Base-by-base conservation (phyloP, 2,888 invertebrate species). In the Coenonympha glycerion region DNA sequence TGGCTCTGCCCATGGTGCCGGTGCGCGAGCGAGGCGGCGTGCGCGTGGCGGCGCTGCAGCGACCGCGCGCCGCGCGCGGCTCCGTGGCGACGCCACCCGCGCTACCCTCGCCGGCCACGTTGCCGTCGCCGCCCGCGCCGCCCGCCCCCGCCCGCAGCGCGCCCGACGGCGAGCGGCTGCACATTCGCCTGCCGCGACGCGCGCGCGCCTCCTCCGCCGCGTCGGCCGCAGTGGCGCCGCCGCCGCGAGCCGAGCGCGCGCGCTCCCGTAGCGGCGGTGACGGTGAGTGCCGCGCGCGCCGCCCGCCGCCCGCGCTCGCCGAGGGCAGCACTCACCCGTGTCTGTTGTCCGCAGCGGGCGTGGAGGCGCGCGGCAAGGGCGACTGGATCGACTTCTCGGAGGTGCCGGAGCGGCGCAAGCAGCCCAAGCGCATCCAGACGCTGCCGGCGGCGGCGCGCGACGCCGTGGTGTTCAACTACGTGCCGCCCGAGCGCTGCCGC, bases 351-450 rank as follows among this genome's bases (percentile, higher is more conserved):
- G 1, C 44, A 48, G 47, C 76, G 57, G 74, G 52, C 21, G 58
- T 60, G 28, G 80, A 77, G 53, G 53, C 63, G 9, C 72, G 74
- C 13, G 57, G 67, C 28, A 81, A 79, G 59, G 48, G 71, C 8
- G 92, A 93, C 62, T 95, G 95, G 95, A 93, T 95, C 55, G 94
- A 95, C 75, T 95, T 95, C 71, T 93, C 94, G 70, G 95, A 95
- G 67, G 92, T 95, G 51, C 95, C 95, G 0, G 95, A 95, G 76
- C 90, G 92, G 59, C 88, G 94, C 47, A 93, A 94, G 77, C 91
- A 92, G 55, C 93, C 95, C 15, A 94, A 94, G 76, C 89, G 94
- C 58, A 95, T 95, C 63, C 94, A 94, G 69, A 93, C 94, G 15
- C 89, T 95, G 65, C 95, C 95, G 16, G 87, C 90, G 57, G 73